phyloP scores from a whole-genome alignment of 2,888 invertebrate species.

The Dyspetes luteomarginatus region DNA sequence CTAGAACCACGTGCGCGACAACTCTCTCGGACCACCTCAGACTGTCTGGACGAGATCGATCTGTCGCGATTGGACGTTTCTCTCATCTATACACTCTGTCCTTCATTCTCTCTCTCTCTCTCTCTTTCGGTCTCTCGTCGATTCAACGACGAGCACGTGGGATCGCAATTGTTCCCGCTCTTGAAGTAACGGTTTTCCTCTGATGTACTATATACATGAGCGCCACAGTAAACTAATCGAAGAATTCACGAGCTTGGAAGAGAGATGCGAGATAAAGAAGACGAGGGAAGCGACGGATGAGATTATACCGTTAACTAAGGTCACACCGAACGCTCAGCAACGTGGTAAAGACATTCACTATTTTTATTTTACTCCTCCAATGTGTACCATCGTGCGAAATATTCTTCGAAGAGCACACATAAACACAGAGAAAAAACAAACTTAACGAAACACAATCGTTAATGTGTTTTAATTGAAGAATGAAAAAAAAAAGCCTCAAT shows the following conservation, averaged over 20 bases:
- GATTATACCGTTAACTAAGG: constrained; percentile 32
- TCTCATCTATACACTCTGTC: not conserved
- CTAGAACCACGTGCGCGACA: constrained; percentile 44
- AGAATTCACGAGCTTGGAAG: not conserved
- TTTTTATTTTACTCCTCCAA: not conserved
- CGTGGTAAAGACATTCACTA: not conserved
- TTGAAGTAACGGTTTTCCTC: constrained; percentile 29
- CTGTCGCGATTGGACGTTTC: constrained; percentile 32
- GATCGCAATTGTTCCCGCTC: not conserved
- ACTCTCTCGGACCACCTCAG: constrained; percentile 41
- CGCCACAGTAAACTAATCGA: not conserved
- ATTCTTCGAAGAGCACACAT: not conserved
- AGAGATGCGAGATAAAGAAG: not conserved
- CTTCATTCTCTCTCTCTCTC: constrained; percentile 28
- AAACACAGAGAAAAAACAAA: not conserved
- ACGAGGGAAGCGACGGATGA: not conserved
- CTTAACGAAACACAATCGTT: constrained; percentile 1
- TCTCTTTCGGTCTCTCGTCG: constrained; percentile 18
- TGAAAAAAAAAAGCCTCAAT: no score
- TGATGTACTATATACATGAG: not conserved
- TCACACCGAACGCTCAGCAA: not conserved
- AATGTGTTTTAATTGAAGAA: constrained; percentile 10
- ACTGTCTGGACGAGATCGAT: constrained; percentile 59
- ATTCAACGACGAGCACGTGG: constrained; percentile 33
- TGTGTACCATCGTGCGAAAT: not conserved